phyloP scores from a whole-genome alignment of 2,888 invertebrate species.

The Bellardia pandia region DNA sequence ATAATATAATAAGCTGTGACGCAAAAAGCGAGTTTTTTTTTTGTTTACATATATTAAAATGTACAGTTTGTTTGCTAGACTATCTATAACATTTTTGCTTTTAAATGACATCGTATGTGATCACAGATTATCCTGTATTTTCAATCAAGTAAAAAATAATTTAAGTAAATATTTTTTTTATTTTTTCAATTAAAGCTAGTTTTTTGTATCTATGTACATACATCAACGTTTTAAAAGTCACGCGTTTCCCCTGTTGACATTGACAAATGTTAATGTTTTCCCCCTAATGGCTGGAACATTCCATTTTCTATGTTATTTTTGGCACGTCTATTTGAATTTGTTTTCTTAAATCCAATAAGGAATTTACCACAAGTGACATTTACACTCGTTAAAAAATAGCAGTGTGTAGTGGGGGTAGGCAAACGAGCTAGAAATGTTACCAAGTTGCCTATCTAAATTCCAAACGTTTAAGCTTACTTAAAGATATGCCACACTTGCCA shows the following conservation, averaged over 20 bases:
- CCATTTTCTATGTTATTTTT: background rate
- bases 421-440: background rate
- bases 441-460: background rate
- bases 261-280: slow-evolving; percentile 52
- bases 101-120: no score
- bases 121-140: no score
- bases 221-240: slow-evolving; percentile 16
- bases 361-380: slow-evolving; percentile 59
- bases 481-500: slow-evolving; percentile 45
- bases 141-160: no score
- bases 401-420: background rate
- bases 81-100: no score
- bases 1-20: no score
- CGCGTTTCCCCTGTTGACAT: slow-evolving; percentile 52
- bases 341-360: slow-evolving; percentile 21
- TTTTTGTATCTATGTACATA: no score
- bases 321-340: background rate
- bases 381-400: slow-evolving; percentile 24
- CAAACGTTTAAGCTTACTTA: slow-evolving; percentile 32
- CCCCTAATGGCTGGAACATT: background rate
- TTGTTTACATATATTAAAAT: no score
- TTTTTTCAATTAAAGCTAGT: no score
- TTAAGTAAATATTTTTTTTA: no score
- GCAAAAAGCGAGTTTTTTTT: no score
- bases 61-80: no score